These are phyloP conservation scores for Drosophila persimilis DNA, from an alignment of 1,140 invertebrate genomes.

Conservation along the genomic window DNA sequence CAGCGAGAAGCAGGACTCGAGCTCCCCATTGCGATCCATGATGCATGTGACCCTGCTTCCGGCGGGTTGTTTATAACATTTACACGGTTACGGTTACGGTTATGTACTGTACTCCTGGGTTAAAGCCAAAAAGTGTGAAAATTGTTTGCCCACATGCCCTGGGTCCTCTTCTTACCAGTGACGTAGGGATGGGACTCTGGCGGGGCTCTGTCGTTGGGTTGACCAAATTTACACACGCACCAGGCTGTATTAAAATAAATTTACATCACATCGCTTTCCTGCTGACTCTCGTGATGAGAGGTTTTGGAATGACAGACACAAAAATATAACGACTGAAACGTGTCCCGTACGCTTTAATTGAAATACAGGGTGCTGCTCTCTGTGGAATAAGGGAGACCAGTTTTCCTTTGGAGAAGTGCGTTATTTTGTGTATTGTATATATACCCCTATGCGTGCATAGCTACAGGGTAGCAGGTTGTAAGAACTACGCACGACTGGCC, in stretches of 20 bases:
- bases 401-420: no score
- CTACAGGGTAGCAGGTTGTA: constrained; percentile 35
- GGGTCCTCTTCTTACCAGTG: background rate
- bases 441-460: constrained; percentile 7
- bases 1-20: constrained; percentile 3
- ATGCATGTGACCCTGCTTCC: constrained; percentile 31
- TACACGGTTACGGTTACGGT: constrained; percentile 38
- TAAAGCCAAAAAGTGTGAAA: constrained; percentile 64
- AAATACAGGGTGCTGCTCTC: constrained; percentile 49
- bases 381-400: background rate
- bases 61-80: constrained; percentile 61
- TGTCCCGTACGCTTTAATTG: constrained; percentile 62
- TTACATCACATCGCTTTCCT: constrained; percentile 29
- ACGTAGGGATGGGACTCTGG: no score
- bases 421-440: no score
- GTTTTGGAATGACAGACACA: constrained; percentile 27
- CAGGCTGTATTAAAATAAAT: constrained; percentile 56
- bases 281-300: constrained; percentile 20
- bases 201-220: no score
- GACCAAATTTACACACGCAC: constrained; percentile 49
- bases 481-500: constrained; percentile 45
- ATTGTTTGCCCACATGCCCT: constrained; percentile 42
- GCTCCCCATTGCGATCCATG: constrained; percentile 6
- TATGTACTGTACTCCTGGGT: constrained; percentile 11
- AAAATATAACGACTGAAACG: constrained; percentile 61